Evolutionary conservation across 1,140 invertebrate genomes (phyloP).

Genomic region (Steinernema feltiae): DNA sequence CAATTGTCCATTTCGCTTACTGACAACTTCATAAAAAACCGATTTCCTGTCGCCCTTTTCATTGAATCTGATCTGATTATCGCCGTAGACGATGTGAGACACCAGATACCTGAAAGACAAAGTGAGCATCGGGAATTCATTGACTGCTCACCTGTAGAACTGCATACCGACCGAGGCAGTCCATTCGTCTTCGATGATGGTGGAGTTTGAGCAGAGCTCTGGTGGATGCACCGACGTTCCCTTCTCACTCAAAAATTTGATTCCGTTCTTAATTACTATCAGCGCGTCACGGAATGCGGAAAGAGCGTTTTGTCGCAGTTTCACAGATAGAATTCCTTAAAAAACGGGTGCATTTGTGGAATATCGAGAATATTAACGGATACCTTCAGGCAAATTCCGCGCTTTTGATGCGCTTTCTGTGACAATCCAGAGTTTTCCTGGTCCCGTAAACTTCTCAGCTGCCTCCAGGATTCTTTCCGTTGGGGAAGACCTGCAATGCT

Average conservation of each 20-base stretch:
- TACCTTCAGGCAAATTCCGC: slow-evolving; percentile 43
- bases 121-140: not conserved
- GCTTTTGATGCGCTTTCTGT: slow-evolving; percentile 47
- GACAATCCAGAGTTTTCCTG: slow-evolving; percentile 52
- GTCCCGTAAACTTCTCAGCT: slow-evolving; percentile 30
- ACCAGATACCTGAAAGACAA: slow-evolving; percentile 19
- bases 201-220: slow-evolving; percentile 24
- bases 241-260: slow-evolving; percentile 25
- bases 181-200: slow-evolving; percentile 33
- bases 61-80: slow-evolving; percentile 45
- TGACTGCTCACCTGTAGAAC: slow-evolving; percentile 35
- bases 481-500: slow-evolving; percentile 22
- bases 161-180: slow-evolving; percentile 27
- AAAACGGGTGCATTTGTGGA: not conserved
- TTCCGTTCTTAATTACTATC: slow-evolving; percentile 30
- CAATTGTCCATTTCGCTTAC: slow-evolving; percentile 34
- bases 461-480: slow-evolving; percentile 39
- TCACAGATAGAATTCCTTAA: slow-evolving; percentile 25
- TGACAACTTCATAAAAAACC: slow-evolving; percentile 50
- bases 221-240: slow-evolving; percentile 25
- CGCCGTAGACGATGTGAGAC: slow-evolving; percentile 22
- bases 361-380: not conserved
- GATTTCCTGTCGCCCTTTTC: slow-evolving; percentile 46
- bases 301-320: slow-evolving; percentile 30
- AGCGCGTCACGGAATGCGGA: slow-evolving; percentile 40